A percentile compares a stretch with the other conserved stretches of the same genome.
Evolutionary conservation across 2,888 invertebrate species (phyloP).

Genomic region (Phalera bucephala): DNA sequence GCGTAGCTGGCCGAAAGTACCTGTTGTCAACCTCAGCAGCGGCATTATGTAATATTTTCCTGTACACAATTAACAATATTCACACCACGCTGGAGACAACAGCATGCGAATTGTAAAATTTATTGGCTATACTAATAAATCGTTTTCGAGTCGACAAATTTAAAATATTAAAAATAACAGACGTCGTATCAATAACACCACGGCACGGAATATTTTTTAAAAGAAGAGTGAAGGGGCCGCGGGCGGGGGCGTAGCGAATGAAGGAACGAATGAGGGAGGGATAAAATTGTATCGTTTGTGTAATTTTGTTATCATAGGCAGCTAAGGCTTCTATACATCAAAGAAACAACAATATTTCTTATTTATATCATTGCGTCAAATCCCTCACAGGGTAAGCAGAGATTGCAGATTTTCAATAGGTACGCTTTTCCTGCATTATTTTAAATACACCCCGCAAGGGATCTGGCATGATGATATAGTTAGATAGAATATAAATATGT

Average conservation of each 20-base stretch:
- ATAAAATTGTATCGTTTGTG: slow-evolving; percentile 9
- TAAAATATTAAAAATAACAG: slow-evolving; percentile 14
- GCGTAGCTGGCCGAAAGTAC: slow-evolving; percentile 75
- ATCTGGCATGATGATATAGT: no score
- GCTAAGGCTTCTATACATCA: no score
- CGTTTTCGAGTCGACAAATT: slow-evolving; percentile 22
- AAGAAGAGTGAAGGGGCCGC: slow-evolving; percentile 9
- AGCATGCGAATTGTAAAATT: slow-evolving; percentile 7
- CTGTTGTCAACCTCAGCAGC: slow-evolving; percentile 68
- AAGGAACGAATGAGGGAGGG: slow-evolving; percentile 13
- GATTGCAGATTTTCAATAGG: no score
- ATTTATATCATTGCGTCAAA: no score
- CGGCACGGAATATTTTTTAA: slow-evolving; percentile 18
- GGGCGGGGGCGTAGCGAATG: slow-evolving; percentile 9
- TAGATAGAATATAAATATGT: no score
- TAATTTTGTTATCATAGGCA: no score
- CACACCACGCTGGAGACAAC: slow-evolving; percentile 11
- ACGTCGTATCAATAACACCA: slow-evolving; percentile 32
- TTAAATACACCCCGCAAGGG: no score
- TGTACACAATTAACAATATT: slow-evolving; percentile 37
- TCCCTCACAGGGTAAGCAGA: no score
- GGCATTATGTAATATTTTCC: slow-evolving; percentile 81
- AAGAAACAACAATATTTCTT: no score
- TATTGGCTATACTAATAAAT: slow-evolving; percentile 11
- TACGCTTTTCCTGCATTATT: no score